A percentile compares a stretch with the other conserved stretches of the same genome.
These are phyloP conservation scores for Acipenser ruthenus DNA, from an alignment of 2,797 vertebrate genomes.

Conservation along the genomic window DNA sequence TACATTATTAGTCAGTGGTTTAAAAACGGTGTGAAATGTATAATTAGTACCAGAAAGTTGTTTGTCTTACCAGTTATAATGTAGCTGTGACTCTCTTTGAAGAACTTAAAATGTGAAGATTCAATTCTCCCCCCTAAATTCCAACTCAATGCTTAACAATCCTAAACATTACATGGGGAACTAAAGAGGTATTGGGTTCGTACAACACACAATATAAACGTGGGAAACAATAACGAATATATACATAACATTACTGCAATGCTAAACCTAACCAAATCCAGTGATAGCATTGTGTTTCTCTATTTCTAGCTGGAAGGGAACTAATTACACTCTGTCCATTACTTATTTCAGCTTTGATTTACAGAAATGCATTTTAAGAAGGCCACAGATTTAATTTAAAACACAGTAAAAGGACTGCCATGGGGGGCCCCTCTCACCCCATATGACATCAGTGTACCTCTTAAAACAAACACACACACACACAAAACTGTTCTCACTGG, in stretches of 20 bases:
- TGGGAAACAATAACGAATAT: neutral
- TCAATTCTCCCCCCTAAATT: slow-evolving; percentile 13
- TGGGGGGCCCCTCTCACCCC: no score
- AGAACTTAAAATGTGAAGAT: slow-evolving; percentile 44
- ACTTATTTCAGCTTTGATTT: no score
- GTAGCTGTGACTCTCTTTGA: slow-evolving; percentile 46
- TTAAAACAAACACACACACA: neutral
- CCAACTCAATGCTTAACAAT: neutral
- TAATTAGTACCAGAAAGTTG: slow-evolving; percentile 46
- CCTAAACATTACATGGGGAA: neutral
- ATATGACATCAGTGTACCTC: neutral
- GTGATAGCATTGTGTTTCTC: neutral
- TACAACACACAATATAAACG: neutral
- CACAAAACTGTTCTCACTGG: neutral
- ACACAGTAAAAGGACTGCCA: no score
- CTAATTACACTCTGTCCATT: no score
- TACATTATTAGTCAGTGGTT: neutral
- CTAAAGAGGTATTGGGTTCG: neutral
- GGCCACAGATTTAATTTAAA: no score
- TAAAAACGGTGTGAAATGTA: slow-evolving; percentile 44
- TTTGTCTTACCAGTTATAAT: slow-evolving; percentile 48
- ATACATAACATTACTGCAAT: neutral
- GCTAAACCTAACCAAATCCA: no score
- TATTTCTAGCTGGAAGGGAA: neutral
- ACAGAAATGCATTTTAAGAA: no score